These are phyloP conservation scores for Ecdyonurus torrentis DNA, from an alignment of 2,888 invertebrate species.

Conservation along the genomic window DNA sequence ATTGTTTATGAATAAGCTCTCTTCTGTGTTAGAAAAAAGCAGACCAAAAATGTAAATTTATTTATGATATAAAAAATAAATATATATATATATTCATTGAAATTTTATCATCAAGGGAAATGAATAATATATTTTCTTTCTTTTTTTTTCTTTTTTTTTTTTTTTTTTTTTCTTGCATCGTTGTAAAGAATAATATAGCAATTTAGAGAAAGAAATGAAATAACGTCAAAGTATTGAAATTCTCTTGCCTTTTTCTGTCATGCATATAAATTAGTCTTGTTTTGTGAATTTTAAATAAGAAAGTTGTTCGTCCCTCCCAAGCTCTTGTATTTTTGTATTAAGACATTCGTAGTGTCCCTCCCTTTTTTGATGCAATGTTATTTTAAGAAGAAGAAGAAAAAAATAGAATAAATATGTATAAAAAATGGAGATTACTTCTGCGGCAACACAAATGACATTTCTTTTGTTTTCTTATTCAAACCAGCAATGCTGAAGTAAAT, in stretches of 20 bases:
- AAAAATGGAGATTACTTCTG: neutral
- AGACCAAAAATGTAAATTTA: too few species aligned
- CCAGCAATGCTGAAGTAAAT: neutral
- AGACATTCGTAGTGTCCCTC: too few species aligned
- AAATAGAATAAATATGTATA: neutral
- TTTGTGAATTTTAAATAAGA: constrained; percentile 3
- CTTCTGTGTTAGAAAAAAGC: too few species aligned
- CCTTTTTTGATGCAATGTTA: too few species aligned
- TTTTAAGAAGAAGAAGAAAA: too few species aligned
- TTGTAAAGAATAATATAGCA: neutral
- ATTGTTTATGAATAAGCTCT: too few species aligned
- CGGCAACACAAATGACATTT: neutral
- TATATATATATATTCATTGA: too few species aligned
- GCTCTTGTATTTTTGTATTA: neutral
- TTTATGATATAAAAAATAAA: too few species aligned
- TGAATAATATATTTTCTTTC: too few species aligned
- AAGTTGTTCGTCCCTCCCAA: neutral
- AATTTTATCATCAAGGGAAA: too few species aligned
- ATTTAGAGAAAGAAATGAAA: neutral
- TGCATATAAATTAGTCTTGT: constrained; percentile 2
- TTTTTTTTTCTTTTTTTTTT: too few species aligned
- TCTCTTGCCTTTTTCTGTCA: neutral
- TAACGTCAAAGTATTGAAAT: neutral
- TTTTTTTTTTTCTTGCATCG: too few species aligned
- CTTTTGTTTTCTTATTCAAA: neutral